Percentiles rank a stretch among this genome's conserved stretches.
phyloP scores from a whole-genome alignment of 2,113 vertebrate species.

The Engystomops pustulosus region DNA sequence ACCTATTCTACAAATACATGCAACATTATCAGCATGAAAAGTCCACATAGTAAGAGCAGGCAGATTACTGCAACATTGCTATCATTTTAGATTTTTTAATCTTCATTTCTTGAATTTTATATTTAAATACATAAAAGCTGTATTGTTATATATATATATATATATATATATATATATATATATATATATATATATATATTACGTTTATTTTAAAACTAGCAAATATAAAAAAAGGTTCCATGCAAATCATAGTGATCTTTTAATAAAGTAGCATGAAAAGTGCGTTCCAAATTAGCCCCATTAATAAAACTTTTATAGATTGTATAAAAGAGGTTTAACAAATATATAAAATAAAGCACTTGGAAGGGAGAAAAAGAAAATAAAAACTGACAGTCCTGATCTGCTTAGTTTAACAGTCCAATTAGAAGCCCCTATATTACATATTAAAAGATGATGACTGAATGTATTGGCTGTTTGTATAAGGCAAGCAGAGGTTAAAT shows the following conservation, averaged over 20 bases:
- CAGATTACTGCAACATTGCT: background rate
- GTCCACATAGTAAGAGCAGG: background rate
- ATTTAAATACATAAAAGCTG: background rate
- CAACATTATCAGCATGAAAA: constrained; percentile 36
- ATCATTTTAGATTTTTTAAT: background rate
- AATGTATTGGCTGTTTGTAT: constrained; percentile 67
- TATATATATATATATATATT: background rate
- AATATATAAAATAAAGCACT: constrained; percentile 32
- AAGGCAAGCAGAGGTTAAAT: constrained; percentile 69
- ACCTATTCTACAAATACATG: constrained; percentile 33
- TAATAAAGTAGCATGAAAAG: constrained; percentile 27
- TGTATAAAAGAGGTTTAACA: constrained; percentile 38
- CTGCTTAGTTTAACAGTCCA: background rate
- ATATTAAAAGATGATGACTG: constrained; percentile 60
- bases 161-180: background rate
- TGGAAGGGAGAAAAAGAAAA: background rate
- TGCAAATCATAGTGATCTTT: constrained; percentile 2
- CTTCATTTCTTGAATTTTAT: background rate
- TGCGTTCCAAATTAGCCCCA: constrained; percentile 11
- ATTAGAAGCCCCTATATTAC: background rate
- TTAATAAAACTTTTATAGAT: constrained; percentile 48
- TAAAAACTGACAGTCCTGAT: background rate
- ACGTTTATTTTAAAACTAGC: background rate
- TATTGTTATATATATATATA: background rate
- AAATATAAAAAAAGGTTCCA: background rate